Evolutionary conservation across 2,113 vertebrate species (phyloP).

Genomic region (Emydura subglobosa): DNA sequence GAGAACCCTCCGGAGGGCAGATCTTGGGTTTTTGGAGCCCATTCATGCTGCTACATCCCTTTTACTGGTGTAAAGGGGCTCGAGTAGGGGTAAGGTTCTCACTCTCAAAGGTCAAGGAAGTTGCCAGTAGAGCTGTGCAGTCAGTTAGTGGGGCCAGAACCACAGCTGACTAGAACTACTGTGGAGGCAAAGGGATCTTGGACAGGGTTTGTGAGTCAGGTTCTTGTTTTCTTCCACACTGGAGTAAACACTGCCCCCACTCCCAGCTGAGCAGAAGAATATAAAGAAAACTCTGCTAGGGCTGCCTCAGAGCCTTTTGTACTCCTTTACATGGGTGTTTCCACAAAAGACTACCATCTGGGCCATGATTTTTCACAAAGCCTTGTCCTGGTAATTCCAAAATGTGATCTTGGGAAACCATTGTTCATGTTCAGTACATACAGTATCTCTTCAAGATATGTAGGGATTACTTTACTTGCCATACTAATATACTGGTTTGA

Average conservation of each 20-base stretch:
- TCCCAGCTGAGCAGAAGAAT: neutral
- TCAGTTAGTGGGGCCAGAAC: neutral
- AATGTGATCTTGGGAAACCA: neutral
- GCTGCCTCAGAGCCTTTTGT: neutral
- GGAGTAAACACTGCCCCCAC: neutral
- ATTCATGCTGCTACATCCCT: neutral
- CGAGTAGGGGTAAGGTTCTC: neutral
- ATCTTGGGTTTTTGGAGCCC: neutral
- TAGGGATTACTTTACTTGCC: neutral
- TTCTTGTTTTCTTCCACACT: neutral
- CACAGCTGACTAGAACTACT: neutral
- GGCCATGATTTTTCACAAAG: neutral
- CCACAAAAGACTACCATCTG: too few relatives aligned
- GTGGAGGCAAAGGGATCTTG: neutral
- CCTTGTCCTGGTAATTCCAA: neutral
- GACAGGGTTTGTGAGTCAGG: neutral
- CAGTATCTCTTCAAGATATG: neutral
- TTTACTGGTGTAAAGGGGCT: neutral
- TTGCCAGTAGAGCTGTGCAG: neutral
- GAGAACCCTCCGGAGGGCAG: neutral
- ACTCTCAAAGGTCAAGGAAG: neutral
- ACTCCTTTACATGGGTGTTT: neutral
- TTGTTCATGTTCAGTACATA: neutral
- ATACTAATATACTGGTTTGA: neutral
- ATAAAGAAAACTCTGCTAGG: neutral